Conservation (phyloP, 1,140 invertebrate genomes). For the Watersipora subatra region DNA sequence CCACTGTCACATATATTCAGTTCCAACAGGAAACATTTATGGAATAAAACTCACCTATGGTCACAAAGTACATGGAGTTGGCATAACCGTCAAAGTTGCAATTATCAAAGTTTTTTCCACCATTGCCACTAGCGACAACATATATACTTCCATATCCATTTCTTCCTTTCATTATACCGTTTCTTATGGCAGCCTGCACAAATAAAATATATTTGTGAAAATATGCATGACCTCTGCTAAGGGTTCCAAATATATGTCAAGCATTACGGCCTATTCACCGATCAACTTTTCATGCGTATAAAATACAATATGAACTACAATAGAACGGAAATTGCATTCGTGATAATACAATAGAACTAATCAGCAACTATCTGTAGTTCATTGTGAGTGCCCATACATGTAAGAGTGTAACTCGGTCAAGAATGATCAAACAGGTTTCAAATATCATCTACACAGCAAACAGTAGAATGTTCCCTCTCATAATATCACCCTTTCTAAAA, state of each 20-base stretch:
- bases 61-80: constrained; percentile 39
- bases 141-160: constrained; percentile 37
- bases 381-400: no score
- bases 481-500: no score
- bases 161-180: constrained; percentile 35
- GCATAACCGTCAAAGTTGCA: constrained; percentile 43
- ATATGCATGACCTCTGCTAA: background rate
- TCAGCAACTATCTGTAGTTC: no score
- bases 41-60: constrained; percentile 26
- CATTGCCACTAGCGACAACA: constrained; percentile 41
- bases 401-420: no score
- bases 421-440: no score
- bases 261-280: no score
- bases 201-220: no score
- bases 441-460: no score
- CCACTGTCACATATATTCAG: no score
- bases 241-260: background rate
- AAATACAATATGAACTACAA: background rate
- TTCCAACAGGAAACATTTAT: background rate
- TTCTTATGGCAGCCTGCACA: constrained; percentile 27
- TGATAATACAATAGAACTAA: no score
- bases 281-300: no score
- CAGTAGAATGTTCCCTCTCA: no score
- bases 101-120: constrained; percentile 33
- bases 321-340: background rate